Evolutionary conservation across 2,113 vertebrate species (phyloP).

Genomic region (Harpagus bidentatus): DNA sequence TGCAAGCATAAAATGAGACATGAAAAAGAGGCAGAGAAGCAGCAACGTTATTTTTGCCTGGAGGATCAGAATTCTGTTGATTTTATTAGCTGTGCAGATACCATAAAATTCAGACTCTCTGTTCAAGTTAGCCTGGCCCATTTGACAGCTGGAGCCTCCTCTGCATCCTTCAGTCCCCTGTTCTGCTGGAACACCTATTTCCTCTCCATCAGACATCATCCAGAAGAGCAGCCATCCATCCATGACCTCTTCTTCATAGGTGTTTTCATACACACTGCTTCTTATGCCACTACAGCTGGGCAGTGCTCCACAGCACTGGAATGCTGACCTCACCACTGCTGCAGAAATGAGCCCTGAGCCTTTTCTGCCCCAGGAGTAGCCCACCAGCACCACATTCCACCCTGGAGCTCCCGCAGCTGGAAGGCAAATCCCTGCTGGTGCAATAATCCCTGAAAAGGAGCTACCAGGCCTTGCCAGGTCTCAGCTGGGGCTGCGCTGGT

Average conservation of each 20-base stretch:
- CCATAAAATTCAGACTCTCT: background rate
- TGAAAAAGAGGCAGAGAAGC: background rate
- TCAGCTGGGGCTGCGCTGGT: too few relatives aligned
- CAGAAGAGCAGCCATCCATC: background rate
- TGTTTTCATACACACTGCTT: background rate
- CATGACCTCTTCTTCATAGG: too few relatives aligned
- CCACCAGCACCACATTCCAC: too few relatives aligned
- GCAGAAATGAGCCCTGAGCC: too few relatives aligned
- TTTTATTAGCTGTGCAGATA: background rate
- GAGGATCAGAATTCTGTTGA: background rate
- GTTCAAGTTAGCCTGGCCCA: background rate
- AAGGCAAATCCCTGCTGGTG: background rate
- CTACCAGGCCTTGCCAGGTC: background rate
- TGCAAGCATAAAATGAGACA: conserved; percentile 1
- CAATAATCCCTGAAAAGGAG: background rate
- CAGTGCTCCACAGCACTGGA: background rate
- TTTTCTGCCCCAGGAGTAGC: too few relatives aligned
- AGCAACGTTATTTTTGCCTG: background rate
- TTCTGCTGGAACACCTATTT: background rate
- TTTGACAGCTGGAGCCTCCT: background rate
- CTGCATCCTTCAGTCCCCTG: background rate
- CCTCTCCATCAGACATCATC: background rate
- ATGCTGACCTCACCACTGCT: accelerated
- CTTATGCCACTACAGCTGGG: accelerated
- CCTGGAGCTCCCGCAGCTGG: background rate